Evolutionary conservation across 2,888 invertebrate genomes (phyloP), one percentile per base, ranked within the genome.

Genomic region (Nasonia oneida): DNA sequence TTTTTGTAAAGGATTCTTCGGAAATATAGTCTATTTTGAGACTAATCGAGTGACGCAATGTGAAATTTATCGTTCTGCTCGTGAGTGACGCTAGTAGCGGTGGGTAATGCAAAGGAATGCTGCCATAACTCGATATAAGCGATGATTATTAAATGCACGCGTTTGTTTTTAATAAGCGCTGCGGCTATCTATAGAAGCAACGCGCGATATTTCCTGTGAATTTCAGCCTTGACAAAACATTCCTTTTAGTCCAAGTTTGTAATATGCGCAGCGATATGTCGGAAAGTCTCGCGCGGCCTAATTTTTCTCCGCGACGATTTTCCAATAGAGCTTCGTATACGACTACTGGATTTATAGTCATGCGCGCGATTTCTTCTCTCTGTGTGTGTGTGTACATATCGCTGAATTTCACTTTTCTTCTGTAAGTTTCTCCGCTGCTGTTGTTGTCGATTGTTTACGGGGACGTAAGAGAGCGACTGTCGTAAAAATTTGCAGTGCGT

Each of bases 101-200:
- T 23, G 23, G 8, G 23, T 23, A 23, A 64, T 64, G 64, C 64
- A 23, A 10, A n/a, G 64, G 23, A 64, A n/a, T 64, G 64, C 12
- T 64, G 6, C 23, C 23, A 29, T 23, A 64, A 23, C 23, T 64
- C 10, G 8, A 64, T 61, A 23, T 18, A 64, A 23, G n/a, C 8
- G 61, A 61, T 61, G 61, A 61, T n/a, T n/a, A 61, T 61, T n/a
- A n/a, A 61, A 61, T 61, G 61, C 61, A 23, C 61, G 61, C 61
- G 61, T 61, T 61, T 61, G 23, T 61, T 61, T 42, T 61, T n/a
- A n/a, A 18, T 4, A 61, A 61, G n/a, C 23, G 61, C 23, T 61
- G 37, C 42, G n/a, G 1, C 47, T 57, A 57, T 57, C 57, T n/a
- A 3, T 15, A n/a, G 18, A n/a, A 18, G 3, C 15, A 2, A 18